phyloP scores from a whole-genome alignment of 92 coral and sea anemone species.

The Actinernus sp. region DNA sequence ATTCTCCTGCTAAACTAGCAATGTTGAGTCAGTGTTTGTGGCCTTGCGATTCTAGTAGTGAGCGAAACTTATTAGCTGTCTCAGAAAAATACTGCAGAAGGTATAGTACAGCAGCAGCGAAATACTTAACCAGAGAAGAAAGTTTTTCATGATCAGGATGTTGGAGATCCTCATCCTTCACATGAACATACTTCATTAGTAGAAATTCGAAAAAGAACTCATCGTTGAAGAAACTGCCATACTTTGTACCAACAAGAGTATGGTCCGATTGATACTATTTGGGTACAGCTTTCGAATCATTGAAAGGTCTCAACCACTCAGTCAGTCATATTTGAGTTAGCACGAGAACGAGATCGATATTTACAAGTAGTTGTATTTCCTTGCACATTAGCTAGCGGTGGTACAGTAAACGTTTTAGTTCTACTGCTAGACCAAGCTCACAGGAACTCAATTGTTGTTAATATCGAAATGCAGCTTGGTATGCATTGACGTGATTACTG shows the following conservation, averaged over 20 bases:
- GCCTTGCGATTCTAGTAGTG: no score
- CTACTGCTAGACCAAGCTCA: conserved; percentile 8
- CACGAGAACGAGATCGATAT: not conserved
- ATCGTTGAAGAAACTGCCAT: conserved; percentile 7
- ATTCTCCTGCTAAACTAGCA: no score
- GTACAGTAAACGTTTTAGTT: conserved; percentile 13
- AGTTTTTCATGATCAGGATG: conserved; percentile 2
- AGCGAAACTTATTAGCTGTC: not conserved
- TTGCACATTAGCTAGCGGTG: not conserved
- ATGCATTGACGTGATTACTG: conserved; percentile 3
- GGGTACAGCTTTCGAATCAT: not conserved
- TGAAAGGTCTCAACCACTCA: conserved; percentile 7
- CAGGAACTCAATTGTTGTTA: not conserved
- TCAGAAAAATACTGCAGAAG: not conserved
- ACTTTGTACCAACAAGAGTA: conserved; percentile 5
- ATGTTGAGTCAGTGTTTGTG: no score
- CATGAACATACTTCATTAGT: conserved; percentile 1
- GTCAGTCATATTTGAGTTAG: no score
- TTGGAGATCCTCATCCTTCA: not conserved
- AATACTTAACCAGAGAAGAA: not conserved
- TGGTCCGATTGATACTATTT: not conserved
- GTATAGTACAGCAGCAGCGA: not conserved
- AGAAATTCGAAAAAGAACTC: not conserved
- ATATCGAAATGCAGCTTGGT: conserved; percentile 23
- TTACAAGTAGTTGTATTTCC: not conserved